phyloP scores from a whole-genome alignment of 2,888 invertebrate genomes.

The Parnassius glacialis region DNA sequence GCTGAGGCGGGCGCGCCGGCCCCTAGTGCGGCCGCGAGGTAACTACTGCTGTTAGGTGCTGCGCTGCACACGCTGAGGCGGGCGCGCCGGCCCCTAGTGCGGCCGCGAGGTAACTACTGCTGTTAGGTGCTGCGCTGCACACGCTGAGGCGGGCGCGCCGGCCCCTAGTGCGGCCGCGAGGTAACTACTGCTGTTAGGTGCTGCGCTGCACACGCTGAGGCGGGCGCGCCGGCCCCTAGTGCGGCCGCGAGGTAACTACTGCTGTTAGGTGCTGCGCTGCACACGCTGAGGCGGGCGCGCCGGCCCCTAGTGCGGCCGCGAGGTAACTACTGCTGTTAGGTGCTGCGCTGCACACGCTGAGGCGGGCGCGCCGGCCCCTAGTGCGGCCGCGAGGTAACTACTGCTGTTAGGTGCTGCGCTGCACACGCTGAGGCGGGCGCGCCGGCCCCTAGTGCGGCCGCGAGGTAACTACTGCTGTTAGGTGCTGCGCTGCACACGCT shows the following conservation, averaged over 20 bases:
- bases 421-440: slow-evolving; percentile 67
- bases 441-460: slow-evolving; percentile 27
- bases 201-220: slow-evolving; percentile 73
- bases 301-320: slow-evolving; percentile 26
- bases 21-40: slow-evolving; percentile 24
- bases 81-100: slow-evolving; percentile 30
- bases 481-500: slow-evolving; percentile 76
- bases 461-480: slow-evolving; percentile 87
- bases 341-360: slow-evolving; percentile 74
- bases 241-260: slow-evolving; percentile 53
- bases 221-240: slow-evolving; percentile 32
- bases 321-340: slow-evolving; percentile 88
- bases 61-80: slow-evolving; percentile 72
- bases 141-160: slow-evolving; percentile 55
- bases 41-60: slow-evolving; percentile 89
- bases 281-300: slow-evolving; percentile 61
- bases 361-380: slow-evolving; percentile 34
- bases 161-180: slow-evolving; percentile 26
- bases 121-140: slow-evolving; percentile 85
- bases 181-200: slow-evolving; percentile 88
- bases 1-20: slow-evolving; percentile 49
- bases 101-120: slow-evolving; percentile 73
- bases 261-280: slow-evolving; percentile 87
- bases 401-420: slow-evolving; percentile 88
- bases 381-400: slow-evolving; percentile 18